Base-by-base conservation (phyloP, 2,888 invertebrate genomes). In the Neoaliturus tenellus region DNA sequence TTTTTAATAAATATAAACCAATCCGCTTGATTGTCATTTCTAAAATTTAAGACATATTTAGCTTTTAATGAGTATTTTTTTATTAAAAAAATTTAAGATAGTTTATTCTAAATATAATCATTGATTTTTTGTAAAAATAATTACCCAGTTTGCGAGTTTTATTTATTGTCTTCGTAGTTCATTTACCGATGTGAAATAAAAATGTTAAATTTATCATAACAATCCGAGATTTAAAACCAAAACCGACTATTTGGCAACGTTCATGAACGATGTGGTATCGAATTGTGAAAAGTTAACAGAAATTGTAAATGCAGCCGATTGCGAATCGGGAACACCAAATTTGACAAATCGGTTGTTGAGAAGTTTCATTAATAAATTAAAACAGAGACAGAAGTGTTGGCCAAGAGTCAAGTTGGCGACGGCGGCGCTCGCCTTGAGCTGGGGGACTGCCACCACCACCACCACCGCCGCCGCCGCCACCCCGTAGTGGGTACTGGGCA, bases 321-420 rank as follows among this genome's bases (percentile, higher is more conserved):
- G 35, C 23, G 41, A 71, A 39, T 71, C 71, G 35, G 39, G 41
- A 39, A 71, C 71, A 39, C 71, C 35, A 35, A 71, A 71, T n/a
- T 71, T 71, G 71, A 71, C 71, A 71, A 71, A 71, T 71, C 71
- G 71, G 39, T 71, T 71, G 71, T 41, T 71, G 71, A 71, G 41
- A 71, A 71, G 71, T 71, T 71, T 71, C 71, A 71, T 71, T 71
- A 71, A 71, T 71, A 71, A 71, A 71, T 71, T 71, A 71, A 71
- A 71, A 71, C 71, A 39, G 35, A 71, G 71, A 71, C 71, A 71
- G 78, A 33, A 55, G 51, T 44, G 78, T 78, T 28, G 48, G 82
- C 82, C 67, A 48, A 20, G 44, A 25, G 67, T 48, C 62, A 44
- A 35, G 44, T 44, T 62, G 82, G 58, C 69, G 33, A 14, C 80